These are phyloP conservation scores for Chloropsis hardwickii DNA, from an alignment of 2,113 vertebrate species.

Conservation along the genomic window DNA sequence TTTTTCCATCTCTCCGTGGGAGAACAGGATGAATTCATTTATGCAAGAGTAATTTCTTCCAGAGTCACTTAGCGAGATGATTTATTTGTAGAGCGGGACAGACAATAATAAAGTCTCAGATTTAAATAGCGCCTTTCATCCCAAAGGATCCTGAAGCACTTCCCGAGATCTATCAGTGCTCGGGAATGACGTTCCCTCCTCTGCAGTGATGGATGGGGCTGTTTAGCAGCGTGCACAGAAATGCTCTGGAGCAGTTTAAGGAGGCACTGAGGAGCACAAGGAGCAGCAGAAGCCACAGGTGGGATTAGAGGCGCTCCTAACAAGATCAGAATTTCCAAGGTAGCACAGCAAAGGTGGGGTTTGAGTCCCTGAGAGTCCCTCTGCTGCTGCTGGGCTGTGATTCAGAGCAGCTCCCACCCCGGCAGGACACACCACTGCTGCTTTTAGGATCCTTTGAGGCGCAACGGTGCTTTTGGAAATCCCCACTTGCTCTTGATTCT, in stretches of 20 bases:
- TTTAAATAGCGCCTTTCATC: conserved; percentile 37
- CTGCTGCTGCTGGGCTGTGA: neutral
- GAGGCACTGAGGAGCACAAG: neutral
- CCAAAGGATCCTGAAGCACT: neutral
- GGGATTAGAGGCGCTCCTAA: neutral
- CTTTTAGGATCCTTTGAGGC: neutral
- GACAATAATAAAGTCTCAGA: conserved; percentile 44
- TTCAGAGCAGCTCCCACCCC: neutral
- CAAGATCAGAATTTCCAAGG: neutral
- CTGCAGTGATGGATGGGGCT: conserved; percentile 10
- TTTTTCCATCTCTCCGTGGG: conserved; percentile 39
- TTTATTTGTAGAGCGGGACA: conserved; percentile 50
- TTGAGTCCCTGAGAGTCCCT: neutral
- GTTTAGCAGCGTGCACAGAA: neutral
- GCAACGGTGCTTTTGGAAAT: neutral
- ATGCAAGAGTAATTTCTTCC: conserved; percentile 45
- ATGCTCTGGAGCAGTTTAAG: neutral
- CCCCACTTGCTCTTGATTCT: too few relatives aligned
- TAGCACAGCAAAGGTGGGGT: neutral
- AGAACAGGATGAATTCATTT: conserved; percentile 53
- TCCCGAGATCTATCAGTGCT: neutral
- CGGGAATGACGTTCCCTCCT: neutral
- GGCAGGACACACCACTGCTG: neutral
- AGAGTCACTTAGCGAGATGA: conserved; percentile 27
- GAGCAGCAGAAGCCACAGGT: neutral